phyloP scores from a whole-genome alignment of 2,797 vertebrate species.

The Acropternis orthonyx region DNA sequence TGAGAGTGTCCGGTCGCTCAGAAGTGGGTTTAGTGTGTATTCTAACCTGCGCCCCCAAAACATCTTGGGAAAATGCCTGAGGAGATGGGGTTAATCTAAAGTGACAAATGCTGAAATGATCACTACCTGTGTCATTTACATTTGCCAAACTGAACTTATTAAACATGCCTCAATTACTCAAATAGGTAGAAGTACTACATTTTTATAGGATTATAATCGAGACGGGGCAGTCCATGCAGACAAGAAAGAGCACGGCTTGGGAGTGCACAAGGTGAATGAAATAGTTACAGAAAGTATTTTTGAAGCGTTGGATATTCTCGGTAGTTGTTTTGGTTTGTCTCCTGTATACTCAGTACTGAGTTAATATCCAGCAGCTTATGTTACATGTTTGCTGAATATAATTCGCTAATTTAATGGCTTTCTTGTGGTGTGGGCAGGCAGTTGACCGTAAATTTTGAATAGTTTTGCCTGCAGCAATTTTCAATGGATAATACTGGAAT shows the following conservation, averaged over 20 bases:
- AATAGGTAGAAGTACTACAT: accelerated
- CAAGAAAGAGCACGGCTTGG: not conserved
- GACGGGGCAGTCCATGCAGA: accelerated
- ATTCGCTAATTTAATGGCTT: not conserved
- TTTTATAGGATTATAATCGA: not conserved
- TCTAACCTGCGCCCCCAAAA: accelerated
- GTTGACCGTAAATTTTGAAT: not conserved
- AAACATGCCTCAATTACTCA: not conserved
- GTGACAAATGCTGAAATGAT: accelerated
- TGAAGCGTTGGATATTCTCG: not conserved
- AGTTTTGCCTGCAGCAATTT: not conserved
- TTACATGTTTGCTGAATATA: not conserved
- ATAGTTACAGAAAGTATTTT: not conserved
- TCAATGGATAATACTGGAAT: not conserved
- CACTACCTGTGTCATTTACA: not conserved
- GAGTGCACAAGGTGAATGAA: not conserved
- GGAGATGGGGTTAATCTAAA: not conserved
- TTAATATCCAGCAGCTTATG: not conserved
- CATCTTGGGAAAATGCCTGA: not conserved
- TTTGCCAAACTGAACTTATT: not conserved
- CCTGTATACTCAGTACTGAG: not conserved
- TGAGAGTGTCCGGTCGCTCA: accelerated
- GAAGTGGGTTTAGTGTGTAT: not conserved
- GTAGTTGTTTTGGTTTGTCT: not conserved
- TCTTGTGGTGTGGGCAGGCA: not conserved